Conservation (phyloP, 1,140 invertebrate species). For the Caenorhabditis remanei region DNA sequence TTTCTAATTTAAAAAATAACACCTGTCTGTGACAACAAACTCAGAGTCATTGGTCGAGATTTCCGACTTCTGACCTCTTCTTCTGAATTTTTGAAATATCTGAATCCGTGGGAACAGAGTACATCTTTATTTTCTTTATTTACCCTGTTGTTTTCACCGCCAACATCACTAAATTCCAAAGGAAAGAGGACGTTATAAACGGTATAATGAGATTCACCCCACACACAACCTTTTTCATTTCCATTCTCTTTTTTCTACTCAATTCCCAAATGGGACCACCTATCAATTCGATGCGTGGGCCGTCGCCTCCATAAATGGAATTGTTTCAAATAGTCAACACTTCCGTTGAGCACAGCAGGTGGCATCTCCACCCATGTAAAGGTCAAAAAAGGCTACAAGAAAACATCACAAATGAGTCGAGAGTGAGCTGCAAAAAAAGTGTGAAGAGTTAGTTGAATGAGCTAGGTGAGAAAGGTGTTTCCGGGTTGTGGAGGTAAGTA, state of each 20-base stretch:
- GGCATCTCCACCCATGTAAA: not conserved
- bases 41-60: not conserved
- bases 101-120: no score
- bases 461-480: not conserved
- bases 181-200: no score
- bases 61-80: not conserved
- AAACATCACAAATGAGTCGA: conserved; percentile 1
- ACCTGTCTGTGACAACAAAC: no score
- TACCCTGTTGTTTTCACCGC: not conserved
- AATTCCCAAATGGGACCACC: conserved; percentile 25
- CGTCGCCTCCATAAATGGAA: not conserved
- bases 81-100: no score
- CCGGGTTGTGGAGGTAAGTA: not conserved
- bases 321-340: conserved; percentile 1
- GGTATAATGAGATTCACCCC: not conserved
- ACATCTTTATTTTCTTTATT: no score
- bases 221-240: conserved; percentile 3
- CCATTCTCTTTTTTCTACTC: not conserved
- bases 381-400: not conserved
- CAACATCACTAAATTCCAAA: not conserved
- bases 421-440: not conserved
- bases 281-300: not conserved
- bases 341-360: conserved; percentile 19
- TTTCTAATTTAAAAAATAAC: no score
- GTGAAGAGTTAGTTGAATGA: no score